A percentile compares a stretch with the other conserved stretches of the same genome.
These are phyloP conservation scores for Rhodinocichla rosea DNA, from an alignment of 2,113 vertebrate species.

Conservation along the genomic window DNA sequence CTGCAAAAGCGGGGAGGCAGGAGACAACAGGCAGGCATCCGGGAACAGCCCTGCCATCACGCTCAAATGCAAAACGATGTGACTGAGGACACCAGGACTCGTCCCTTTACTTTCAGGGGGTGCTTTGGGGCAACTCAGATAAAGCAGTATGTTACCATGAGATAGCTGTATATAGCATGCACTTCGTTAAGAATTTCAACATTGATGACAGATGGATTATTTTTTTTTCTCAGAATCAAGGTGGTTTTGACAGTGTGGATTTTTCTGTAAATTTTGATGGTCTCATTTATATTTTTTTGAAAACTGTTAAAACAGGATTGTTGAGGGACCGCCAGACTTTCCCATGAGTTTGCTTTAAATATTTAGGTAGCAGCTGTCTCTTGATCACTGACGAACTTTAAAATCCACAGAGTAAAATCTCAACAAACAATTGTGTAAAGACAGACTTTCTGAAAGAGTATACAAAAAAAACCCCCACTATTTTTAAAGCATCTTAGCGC, in stretches of 20 bases:
- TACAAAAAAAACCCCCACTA: constrained; percentile 56
- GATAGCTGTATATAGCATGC: rapidly evolving
- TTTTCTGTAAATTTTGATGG: background rate
- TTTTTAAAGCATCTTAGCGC: constrained; percentile 63
- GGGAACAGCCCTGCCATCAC: background rate
- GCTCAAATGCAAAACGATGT: background rate
- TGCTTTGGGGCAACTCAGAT: background rate
- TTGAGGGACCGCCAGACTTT: background rate
- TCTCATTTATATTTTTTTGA: background rate
- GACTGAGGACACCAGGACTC: rapidly evolving
- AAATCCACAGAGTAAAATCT: constrained; percentile 57
- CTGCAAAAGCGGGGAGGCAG: background rate
- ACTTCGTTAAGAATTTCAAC: background rate
- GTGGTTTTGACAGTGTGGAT: background rate
- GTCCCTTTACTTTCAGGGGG: background rate
- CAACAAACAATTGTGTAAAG: constrained; percentile 61
- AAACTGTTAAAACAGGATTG: background rate
- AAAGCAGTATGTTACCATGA: background rate
- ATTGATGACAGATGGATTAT: background rate
- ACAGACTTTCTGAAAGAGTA: constrained; percentile 49
- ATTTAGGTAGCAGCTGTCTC: constrained; percentile 39
- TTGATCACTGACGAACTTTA: constrained; percentile 17
- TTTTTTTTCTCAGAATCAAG: background rate
- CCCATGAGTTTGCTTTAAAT: constrained; percentile 33
- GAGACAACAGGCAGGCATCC: background rate